These are phyloP conservation scores for Istiophorus platypterus DNA, from an alignment of 2,113 vertebrate species.

Conservation along the genomic window DNA sequence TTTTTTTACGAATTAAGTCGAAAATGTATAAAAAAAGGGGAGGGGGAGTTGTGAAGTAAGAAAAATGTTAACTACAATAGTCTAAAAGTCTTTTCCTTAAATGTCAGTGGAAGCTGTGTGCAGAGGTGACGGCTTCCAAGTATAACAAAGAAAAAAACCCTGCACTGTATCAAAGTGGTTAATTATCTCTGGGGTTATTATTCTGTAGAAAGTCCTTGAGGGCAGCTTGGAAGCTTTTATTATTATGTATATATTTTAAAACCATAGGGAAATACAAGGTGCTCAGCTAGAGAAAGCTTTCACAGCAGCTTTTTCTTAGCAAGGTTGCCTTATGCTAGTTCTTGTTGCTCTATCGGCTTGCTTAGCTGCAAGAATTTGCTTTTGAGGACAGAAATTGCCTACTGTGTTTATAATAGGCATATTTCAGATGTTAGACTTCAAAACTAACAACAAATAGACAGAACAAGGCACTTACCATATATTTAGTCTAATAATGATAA, in stretches of 20 bases:
- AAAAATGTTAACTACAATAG: background rate
- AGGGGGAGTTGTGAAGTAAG: background rate
- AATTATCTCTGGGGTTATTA: constrained; percentile 42
- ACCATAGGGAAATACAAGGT: background rate
- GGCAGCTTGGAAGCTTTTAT: constrained; percentile 12
- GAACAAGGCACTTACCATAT: background rate
- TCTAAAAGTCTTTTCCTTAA: constrained; percentile 40
- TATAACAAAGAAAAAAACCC: constrained; percentile 44
- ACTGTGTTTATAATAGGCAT: constrained; percentile 30
- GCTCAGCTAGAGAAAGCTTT: constrained; percentile 6
- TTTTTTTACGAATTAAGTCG: background rate
- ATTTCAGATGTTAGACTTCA: constrained; percentile 20
- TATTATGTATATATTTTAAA: constrained; percentile 22
- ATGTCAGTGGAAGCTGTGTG: constrained; percentile 34
- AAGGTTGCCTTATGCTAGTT: background rate
- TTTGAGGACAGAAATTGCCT: constrained; percentile 5
- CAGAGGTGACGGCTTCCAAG: constrained; percentile 48
- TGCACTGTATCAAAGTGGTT: constrained; percentile 41
- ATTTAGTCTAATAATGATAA: constrained; percentile 44
- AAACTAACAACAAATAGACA: constrained; percentile 27
- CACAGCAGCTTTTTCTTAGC: background rate
- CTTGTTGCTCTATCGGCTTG: constrained; percentile 10
- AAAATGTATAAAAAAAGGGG: background rate
- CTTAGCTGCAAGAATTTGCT: background rate
- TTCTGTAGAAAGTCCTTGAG: constrained; percentile 5